Base-by-base conservation (phyloP, 2,113 vertebrate species). In the Eulemur rufifrons region DNA sequence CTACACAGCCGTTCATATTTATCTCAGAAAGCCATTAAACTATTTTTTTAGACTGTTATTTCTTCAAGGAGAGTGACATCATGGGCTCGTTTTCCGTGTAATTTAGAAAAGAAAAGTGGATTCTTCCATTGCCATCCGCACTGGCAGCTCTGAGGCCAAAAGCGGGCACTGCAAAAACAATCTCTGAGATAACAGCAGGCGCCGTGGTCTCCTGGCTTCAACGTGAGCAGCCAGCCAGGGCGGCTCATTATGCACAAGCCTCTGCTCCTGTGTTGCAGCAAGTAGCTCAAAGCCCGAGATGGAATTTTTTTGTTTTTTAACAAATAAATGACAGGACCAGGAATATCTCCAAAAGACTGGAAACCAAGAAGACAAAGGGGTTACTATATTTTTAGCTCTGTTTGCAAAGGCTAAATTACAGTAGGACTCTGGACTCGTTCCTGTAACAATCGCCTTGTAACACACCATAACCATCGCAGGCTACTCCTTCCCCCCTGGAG, bases 371-470 rank as follows among this genome's bases (percentile, higher is more conserved):
- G 73, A 78, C 94, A 94, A 89, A 95, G 82, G 25, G 18, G 27
- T 34, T 42, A 39, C 56, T 76, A 20, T 94, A 86, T 97, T 73
- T 96, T 95, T 94, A 95, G 86, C 68, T 94, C 34, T 34, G 27
- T 66, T 84, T 97, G 94, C 71, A 71, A 95, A 74, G 45, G 27
- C 73, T 78, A 92, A 96, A 93, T 94, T 95, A 85, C 14, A 64
- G 59, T 20, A 93, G 86, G 69, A 52, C 45, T 85, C 68, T 85
- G 86, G 78, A 34, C 47, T 73, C 1, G 0, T 81, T 95, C 77
- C 80, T 84, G 27, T 32, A 71, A 86, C 92, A 95, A 90, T 25
- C 64, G 69, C 82, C 69, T 92, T 3, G 4, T 64, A 85, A 96
- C 27, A 73, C 32, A 45, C 66, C 54, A 83, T n/a, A 82, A 76